Conservation (phyloP, 2,888 invertebrate genomes). For the Nipponacmea schrenckii region DNA sequence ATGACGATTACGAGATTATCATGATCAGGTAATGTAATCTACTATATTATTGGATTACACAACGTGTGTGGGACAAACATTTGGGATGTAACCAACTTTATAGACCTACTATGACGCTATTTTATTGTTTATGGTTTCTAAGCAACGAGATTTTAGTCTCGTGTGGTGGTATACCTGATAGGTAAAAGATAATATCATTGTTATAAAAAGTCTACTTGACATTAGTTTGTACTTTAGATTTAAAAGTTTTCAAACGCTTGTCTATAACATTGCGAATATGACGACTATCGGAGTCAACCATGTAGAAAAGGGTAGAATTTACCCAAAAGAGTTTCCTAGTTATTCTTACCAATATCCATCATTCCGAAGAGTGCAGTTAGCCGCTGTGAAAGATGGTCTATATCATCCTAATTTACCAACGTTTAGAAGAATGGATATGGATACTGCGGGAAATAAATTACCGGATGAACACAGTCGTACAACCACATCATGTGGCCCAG, state of each 20-base stretch:
- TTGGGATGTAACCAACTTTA: background rate
- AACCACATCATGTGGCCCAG: conserved; percentile 57
- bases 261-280: conserved; percentile 34
- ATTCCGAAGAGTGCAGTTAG: conserved; percentile 57
- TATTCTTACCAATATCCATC: conserved; percentile 62
- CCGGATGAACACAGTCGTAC: conserved; percentile 64
- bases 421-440: conserved; percentile 66
- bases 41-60: too few species aligned
- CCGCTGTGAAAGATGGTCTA: conserved; percentile 62
- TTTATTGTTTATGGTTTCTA: background rate
- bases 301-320: conserved; percentile 40
- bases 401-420: conserved; percentile 64
- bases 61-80: background rate
- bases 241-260: too few species aligned
- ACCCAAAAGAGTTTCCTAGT: conserved; percentile 58
- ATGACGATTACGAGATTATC: too few species aligned
- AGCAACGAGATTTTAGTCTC: background rate
- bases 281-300: conserved; percentile 59
- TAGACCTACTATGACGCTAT: background rate
- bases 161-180: too few species aligned
- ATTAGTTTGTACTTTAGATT: too few species aligned
- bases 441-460: conserved; percentile 61
- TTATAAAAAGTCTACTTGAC: too few species aligned
- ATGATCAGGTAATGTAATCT: too few species aligned
- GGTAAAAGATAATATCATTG: too few species aligned